Evolutionary conservation across 2,797 vertebrate genomes (phyloP), one percentile per base, ranked within the genome.

Genomic region (Bovichtus variegatus): DNA sequence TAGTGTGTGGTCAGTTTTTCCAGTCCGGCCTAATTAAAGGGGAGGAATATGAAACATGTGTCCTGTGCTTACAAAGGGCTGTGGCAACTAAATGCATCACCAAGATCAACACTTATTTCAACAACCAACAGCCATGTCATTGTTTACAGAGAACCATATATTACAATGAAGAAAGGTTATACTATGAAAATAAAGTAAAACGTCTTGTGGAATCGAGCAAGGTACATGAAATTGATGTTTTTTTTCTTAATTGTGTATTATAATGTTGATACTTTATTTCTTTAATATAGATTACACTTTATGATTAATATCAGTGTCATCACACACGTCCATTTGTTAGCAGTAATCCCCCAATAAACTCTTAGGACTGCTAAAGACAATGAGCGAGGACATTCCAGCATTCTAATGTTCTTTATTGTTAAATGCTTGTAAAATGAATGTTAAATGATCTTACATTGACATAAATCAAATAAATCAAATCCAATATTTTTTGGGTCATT

Each of bases 1-100:
- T 27, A 27, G 69, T 89, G 58, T 76, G 79, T 82, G 87, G 89
- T 93, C 89, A 92, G 81, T 82, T 92, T 94, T 94, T 94, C 94
- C 92, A 95, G 87, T 90, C 90, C 71, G 21, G 74, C 80, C 82
- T 86, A 94, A 93, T 94, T 92, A 91, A 90, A 85, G 65, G 79
- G 80, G 62, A 87, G 87, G 81, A 69, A 91, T 87, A 90, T 91
- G 88, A 93, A 91, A 90, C 87, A 80, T 81, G 86, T 82, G 78
- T 86, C 72, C 86, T 85, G 83, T 87, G 83, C 89, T 92, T 84
- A 92, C 89, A 91, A 89, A 90, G 84, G 82, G 67, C 85, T 81
- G 84, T 78, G 75, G 90, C 82, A 74, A 83, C 77, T 54, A 40
- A 84, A 83, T 83, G 68, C 75, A 84, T 92, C 80, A 91, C 76